These are phyloP conservation scores for Adineta ricciae DNA, from an alignment of 2,888 invertebrate species.

Conservation along the genomic window DNA sequence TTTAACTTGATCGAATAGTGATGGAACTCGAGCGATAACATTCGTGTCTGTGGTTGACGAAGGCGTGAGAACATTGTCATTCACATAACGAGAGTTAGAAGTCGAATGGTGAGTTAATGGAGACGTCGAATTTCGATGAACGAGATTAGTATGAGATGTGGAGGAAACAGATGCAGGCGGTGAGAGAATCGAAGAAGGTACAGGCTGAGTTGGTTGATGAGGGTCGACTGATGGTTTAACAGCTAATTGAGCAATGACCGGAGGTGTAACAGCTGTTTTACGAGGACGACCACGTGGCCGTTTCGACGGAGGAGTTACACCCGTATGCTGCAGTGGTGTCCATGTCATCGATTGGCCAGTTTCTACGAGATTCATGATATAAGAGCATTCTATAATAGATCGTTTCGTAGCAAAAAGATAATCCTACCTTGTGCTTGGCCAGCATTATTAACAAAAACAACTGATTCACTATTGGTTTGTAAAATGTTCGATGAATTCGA, in stretches of 20 bases:
- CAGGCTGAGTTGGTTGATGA: background rate
- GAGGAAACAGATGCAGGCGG: conserved; percentile 9
- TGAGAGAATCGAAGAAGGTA: background rate
- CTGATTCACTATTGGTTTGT: conserved; percentile 1
- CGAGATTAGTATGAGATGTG: background rate
- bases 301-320: conserved; percentile 1
- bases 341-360: background rate
- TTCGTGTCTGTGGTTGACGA: background rate
- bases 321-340: background rate
- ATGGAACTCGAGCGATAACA: background rate
- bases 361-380: background rate
- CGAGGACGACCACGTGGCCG: conserved; percentile 7
- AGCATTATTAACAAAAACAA: background rate
- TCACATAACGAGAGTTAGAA: background rate
- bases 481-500: conserved; percentile 9
- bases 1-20: conserved; percentile 3
- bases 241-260: conserved; percentile 5
- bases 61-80: background rate
- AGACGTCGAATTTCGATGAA: background rate
- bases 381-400: background rate
- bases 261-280: background rate
- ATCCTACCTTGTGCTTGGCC: background rate
- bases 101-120: conserved; percentile 1
- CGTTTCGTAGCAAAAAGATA: background rate
- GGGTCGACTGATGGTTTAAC: background rate